Conservation (phyloP, 1,140 invertebrate species). For the Eubasilissa regina region DNA sequence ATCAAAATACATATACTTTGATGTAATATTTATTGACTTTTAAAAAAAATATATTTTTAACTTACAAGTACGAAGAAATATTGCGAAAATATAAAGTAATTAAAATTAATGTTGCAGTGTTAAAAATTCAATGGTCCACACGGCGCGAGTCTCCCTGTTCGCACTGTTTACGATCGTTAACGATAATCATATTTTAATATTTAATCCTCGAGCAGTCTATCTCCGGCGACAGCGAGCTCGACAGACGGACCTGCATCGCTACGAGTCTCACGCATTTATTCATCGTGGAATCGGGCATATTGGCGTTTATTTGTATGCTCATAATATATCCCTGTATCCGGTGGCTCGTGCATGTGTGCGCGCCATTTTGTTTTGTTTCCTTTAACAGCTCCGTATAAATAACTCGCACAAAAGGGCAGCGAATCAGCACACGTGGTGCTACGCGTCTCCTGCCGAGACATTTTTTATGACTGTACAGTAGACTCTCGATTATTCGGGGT, state of each 20-base stretch:
- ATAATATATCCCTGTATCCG: slow-evolving; percentile 36
- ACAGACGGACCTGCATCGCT: background rate
- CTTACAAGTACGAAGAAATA: no score
- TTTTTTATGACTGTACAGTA: background rate
- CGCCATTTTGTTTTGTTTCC: slow-evolving; percentile 26
- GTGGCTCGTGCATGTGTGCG: slow-evolving; percentile 19
- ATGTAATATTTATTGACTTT: no score
- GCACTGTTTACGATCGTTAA: no score
- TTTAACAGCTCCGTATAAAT: slow-evolving; percentile 37
- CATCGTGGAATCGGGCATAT: background rate
- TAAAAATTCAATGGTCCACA: no score
- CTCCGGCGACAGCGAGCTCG: background rate
- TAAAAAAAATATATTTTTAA: no score
- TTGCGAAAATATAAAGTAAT: no score
- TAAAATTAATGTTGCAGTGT: no score
- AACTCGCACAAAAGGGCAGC: slow-evolving; percentile 18
- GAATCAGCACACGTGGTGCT: slow-evolving; percentile 38
- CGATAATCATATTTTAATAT: no score
- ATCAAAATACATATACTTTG: no score
- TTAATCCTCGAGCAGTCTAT: no score
- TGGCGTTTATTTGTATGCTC: slow-evolving; percentile 25
- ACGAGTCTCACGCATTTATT: slow-evolving; percentile 15
- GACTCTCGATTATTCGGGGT: no score
- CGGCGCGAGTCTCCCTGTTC: no score
- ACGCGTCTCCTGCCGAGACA: slow-evolving; percentile 14